phyloP scores from a whole-genome alignment of 2,797 vertebrate species.

The Gobionotothen gibberifrons region DNA sequence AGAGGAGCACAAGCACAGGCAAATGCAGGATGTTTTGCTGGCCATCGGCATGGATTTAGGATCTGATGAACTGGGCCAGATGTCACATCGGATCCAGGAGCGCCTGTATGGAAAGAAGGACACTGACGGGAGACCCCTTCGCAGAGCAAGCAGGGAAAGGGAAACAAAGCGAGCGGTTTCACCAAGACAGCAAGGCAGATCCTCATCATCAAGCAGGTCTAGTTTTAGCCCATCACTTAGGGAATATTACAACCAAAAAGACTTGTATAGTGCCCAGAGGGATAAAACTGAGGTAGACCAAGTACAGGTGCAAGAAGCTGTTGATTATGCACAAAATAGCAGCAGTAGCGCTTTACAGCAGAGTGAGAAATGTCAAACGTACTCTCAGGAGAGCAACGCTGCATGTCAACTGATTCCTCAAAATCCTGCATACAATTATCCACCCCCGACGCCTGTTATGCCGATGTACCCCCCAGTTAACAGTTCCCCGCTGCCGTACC shows the following conservation, averaged over 20 bases:
- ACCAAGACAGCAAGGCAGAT: constrained; percentile 48
- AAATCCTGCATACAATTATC: constrained; percentile 5
- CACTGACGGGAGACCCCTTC: background rate
- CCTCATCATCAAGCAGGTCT: constrained; percentile 63
- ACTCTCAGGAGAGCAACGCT: constrained; percentile 17
- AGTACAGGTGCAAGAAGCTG: background rate
- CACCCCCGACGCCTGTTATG: background rate
- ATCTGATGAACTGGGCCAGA: constrained; percentile 76
- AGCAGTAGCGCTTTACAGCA: constrained; percentile 12
- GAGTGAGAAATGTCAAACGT: constrained; percentile 7
- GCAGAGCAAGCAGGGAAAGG: constrained; percentile 33
- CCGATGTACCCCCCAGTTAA: constrained; percentile 37
- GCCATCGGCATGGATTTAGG: constrained; percentile 78
- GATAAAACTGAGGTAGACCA: constrained; percentile 8
- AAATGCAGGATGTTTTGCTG: constrained; percentile 74
- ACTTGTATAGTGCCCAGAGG: constrained; percentile 8
- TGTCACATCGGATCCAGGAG: constrained; percentile 77
- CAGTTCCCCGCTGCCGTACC: constrained; percentile 30
- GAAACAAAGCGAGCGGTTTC: constrained; percentile 3
- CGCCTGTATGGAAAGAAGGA: constrained; percentile 76
- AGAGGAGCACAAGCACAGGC: constrained; percentile 68
- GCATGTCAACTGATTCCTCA: constrained; percentile 10
- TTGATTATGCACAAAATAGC: constrained; percentile 13
- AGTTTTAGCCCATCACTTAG: constrained; percentile 40
- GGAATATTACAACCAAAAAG: constrained; percentile 26